Evolutionary conservation across 2,888 invertebrate species (phyloP), one percentile per base, ranked within the genome.

Genomic region (Aspidiotus rigidus): DNA sequence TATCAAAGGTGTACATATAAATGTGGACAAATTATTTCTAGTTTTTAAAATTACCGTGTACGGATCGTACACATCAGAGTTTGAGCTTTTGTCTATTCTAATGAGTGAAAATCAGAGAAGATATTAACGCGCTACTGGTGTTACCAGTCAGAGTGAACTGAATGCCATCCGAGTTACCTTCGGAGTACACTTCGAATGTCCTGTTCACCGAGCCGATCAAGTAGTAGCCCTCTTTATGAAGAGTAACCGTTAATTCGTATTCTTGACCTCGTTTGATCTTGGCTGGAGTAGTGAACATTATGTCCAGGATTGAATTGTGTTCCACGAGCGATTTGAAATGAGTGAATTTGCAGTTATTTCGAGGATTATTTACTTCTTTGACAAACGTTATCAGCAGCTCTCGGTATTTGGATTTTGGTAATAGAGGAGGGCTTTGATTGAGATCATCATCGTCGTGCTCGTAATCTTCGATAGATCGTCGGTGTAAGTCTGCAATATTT

Each of bases 231-330:
- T 67, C 67, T 60, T 60, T 67, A 60, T 41, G 44, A 9, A 67
- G 60, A 11, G 67, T 60, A 15, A 67, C 60, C 7, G 44, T 60
- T 39, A 67, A 67, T 53, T 67, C 67, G 67, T 67, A 67, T 67
- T 67, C 67, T 49, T 49, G 42, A 39, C 53, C 67, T 10, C 60
- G 60, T 39, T 49, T 67, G 7, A 67, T 60, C 7, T 60, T 39
- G 28, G 67, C 60, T 16, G 67, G 67, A 7, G 67, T 67, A n/a
- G 67, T 67, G 8, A 67, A 67, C 67, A 67, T 67, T 8, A 67
- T 49, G 44, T 67, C 53, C 49, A 59, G 42, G 28, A 49, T 17
- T 8, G 67, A 67, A 49, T 67, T 49, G 49, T 67, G 53, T 53
- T 67, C 67, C 5, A 67, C 59, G 16, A 67, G 49, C 28, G 67